These are phyloP conservation scores for Epizoanthus fatuus DNA, from an alignment of 92 coral and sea anemone genomes.

Conservation along the genomic window DNA sequence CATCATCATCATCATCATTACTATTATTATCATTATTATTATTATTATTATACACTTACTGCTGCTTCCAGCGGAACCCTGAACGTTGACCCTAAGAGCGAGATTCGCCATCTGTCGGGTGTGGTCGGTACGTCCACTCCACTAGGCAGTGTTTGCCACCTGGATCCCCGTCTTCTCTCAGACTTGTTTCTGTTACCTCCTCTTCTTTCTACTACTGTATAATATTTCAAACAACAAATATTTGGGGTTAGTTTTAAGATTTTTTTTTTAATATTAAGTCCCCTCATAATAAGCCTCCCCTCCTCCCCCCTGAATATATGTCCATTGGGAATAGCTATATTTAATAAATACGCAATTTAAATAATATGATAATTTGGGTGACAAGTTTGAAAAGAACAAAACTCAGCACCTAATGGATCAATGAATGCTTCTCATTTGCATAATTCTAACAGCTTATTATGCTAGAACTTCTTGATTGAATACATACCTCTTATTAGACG, in stretches of 20 bases:
- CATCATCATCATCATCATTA: too few species aligned
- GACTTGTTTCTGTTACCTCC: slow-evolving; percentile 44
- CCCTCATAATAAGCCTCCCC: not conserved
- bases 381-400: too few species aligned
- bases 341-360: too few species aligned
- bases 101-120: slow-evolving; percentile 53
- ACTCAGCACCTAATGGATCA: too few species aligned
- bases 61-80: slow-evolving; percentile 22
- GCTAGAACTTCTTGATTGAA: not conserved
- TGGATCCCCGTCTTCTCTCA: slow-evolving; percentile 29
- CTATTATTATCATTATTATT: too few species aligned
- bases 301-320: too few species aligned
- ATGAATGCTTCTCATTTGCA: not conserved
- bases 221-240: not conserved
- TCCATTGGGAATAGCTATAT: too few species aligned
- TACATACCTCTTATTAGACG: too few species aligned
- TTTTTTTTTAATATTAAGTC: not conserved
- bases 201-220: slow-evolving; percentile 37
- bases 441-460: not conserved
- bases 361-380: too few species aligned
- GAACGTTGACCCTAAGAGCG: slow-evolving; percentile 44
- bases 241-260: not conserved
- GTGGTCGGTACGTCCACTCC: slow-evolving; percentile 47
- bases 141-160: slow-evolving; percentile 66
- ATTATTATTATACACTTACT: not conserved